Conservation (phyloP, 2,113 vertebrate genomes). For the Ancistrus triradiatus region DNA sequence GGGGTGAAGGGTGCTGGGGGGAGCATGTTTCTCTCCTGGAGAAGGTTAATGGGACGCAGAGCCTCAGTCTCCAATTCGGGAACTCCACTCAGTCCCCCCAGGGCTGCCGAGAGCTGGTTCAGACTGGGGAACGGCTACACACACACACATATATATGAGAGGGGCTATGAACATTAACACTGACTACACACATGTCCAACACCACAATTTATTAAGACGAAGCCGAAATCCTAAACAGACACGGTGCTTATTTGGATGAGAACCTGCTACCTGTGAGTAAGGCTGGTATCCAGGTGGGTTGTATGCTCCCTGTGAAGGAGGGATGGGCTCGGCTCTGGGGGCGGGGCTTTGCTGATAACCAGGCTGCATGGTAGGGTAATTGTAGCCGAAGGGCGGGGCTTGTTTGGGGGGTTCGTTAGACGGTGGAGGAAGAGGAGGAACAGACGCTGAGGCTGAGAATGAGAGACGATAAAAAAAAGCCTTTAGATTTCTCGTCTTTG, state of each 20-base stretch:
- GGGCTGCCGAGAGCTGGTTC: conserved; percentile 81
- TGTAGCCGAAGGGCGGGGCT: conserved; percentile 79
- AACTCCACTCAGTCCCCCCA: conserved; percentile 85
- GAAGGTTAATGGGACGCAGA: conserved; percentile 84
- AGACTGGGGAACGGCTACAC: conserved; percentile 80
- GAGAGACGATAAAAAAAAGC: not conserved
- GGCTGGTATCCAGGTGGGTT: conserved; percentile 72
- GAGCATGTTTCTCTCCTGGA: conserved; percentile 86
- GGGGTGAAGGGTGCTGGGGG: conserved; percentile 73
- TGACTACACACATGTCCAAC: not conserved
- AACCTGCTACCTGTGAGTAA: conserved; percentile 70
- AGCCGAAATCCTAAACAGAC: too few relatives aligned
- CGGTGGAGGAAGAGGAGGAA: conserved; percentile 49
- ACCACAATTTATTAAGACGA: conserved; percentile 31
- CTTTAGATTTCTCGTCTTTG: too few relatives aligned
- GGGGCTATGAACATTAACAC: not conserved
- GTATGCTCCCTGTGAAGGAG: conserved; percentile 59
- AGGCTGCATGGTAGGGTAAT: conserved; percentile 81
- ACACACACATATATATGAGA: conserved; percentile 34
- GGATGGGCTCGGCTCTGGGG: conserved; percentile 56
- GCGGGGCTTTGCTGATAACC: conserved; percentile 74
- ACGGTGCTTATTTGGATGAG: too few relatives aligned
- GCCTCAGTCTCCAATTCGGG: conserved; percentile 86
- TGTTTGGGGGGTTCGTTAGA: conserved; percentile 65
- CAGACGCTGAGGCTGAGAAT: conserved; percentile 5